Base-by-base conservation (phyloP, 1,140 invertebrate genomes). In the Cecropterus lyciades region DNA sequence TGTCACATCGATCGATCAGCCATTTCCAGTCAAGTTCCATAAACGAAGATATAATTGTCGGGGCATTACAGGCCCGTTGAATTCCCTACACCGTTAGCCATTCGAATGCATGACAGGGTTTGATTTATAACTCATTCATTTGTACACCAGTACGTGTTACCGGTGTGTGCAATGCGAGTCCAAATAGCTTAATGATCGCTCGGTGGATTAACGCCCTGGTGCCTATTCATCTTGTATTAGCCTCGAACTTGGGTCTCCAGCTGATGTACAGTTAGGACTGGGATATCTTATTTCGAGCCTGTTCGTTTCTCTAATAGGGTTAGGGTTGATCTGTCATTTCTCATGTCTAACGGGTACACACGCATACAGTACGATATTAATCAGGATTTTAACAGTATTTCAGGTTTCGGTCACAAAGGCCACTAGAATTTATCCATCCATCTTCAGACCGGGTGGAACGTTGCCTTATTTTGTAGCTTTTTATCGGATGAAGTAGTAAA, bases 91-190 rank as follows among this genome's bases (percentile, higher is more conserved):
- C 30, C 69, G 65, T 72, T 68, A 69, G 67, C 69, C 63, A 59
- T 59, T 46, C 55, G 52, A 55, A 20, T 27, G 60, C 70, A 70
- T 56, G 77, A 73, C 75, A 67, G 71, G 60, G 62, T 70, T 76
- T 78, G 76, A 80, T 80, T 80, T 80, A 80, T 78, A 76, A 73
- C 76, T 78, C 71, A 78, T 80, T 80, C 69, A 73, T 70, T 24
- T 8, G 7, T 8, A 30, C 27, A 5, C 27, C 20, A 3, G 27
- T 30, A 30, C 3, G 27, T 30, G 27, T 30, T 30, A 30, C 20
- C 27, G 27, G 27, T 30, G 27, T 30, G 27, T 69, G 60, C 27
- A 48, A 60, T 37, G 27, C 57, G 57, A 14, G 33, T 24, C 27
- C 13, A 49, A 48, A 59, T 59, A 59, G 42, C 49, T 24, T 51